These are phyloP conservation scores for Melanotaenia trifasciata DNA, from an alignment of 2,797 vertebrate species.

Conservation along the genomic window DNA sequence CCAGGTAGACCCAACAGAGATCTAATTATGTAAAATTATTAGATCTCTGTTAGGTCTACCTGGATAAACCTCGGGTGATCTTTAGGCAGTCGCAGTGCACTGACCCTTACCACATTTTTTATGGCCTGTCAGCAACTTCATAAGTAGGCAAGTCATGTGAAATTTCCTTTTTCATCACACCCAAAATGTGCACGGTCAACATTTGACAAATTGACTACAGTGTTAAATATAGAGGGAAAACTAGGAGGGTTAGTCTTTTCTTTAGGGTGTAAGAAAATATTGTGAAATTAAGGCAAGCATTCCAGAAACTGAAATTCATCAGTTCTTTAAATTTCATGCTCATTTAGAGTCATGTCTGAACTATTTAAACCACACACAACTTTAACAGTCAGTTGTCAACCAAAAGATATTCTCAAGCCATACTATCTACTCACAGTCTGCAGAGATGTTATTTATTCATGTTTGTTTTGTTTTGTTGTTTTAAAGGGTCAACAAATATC, in stretches of 20 bases:
- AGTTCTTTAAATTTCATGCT: neutral
- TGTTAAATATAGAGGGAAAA: neutral
- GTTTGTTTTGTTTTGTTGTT: too few species aligned
- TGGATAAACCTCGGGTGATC: neutral
- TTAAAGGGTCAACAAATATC: too few species aligned
- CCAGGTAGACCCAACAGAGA: too few species aligned
- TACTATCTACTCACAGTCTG: too few species aligned
- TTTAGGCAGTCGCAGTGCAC: neutral
- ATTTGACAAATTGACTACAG: neutral
- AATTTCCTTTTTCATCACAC: neutral
- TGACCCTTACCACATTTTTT: neutral
- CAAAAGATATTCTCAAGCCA: neutral
- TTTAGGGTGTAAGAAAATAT: neutral
- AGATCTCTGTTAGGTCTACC: too few species aligned
- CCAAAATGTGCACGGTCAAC: conserved; percentile 1
- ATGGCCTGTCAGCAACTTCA: neutral
- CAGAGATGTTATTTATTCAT: too few species aligned
- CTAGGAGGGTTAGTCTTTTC: neutral
- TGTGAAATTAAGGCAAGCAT: neutral
- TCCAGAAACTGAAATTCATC: neutral
- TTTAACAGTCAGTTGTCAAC: neutral
- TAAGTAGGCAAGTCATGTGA: neutral
- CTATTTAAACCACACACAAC: neutral
- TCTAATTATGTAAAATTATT: too few species aligned
- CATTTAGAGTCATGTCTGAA: neutral